Percentiles rank a stretch among this genome's conserved stretches.
phyloP scores from a whole-genome alignment of 2,113 vertebrate species.

The Brienomyrus longianalis region DNA sequence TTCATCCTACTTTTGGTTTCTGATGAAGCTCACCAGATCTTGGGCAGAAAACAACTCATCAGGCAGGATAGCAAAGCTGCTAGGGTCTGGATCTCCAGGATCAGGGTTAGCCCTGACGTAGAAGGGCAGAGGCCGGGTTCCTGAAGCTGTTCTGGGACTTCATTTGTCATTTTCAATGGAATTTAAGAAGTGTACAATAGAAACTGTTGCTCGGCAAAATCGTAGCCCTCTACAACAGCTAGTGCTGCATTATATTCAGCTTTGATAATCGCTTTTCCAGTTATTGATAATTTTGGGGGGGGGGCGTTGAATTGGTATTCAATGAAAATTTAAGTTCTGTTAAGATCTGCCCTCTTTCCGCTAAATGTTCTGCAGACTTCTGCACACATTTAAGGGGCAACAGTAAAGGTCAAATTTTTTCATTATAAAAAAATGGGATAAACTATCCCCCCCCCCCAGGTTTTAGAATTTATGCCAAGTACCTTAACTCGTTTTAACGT shows the following conservation, averaged over 20 bases:
- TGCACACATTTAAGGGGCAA: no score
- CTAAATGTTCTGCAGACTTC: background rate
- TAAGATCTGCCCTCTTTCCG: background rate
- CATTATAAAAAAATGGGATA: background rate
- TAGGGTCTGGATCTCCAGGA: background rate
- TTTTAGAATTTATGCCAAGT: background rate
- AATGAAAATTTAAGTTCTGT: background rate
- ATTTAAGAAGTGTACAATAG: background rate
- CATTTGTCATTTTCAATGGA: no score
- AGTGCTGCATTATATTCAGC: background rate
- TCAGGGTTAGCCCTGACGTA: background rate
- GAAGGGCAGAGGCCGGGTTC: background rate
- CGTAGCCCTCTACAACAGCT: background rate
- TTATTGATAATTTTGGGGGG: background rate
- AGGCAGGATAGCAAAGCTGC: background rate
- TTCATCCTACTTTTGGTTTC: background rate
- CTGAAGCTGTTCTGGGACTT: background rate
- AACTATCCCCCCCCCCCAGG: background rate
- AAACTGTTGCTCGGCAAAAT: background rate
- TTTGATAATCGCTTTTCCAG: background rate
- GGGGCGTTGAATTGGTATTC: background rate
- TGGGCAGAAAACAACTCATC: background rate
- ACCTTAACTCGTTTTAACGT: background rate
- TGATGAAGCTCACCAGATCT: background rate
- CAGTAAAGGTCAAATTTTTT: background rate